These are phyloP conservation scores for Acestrorhynchus altus DNA, from an alignment of 2,797 vertebrate species.

Conservation along the genomic window DNA sequence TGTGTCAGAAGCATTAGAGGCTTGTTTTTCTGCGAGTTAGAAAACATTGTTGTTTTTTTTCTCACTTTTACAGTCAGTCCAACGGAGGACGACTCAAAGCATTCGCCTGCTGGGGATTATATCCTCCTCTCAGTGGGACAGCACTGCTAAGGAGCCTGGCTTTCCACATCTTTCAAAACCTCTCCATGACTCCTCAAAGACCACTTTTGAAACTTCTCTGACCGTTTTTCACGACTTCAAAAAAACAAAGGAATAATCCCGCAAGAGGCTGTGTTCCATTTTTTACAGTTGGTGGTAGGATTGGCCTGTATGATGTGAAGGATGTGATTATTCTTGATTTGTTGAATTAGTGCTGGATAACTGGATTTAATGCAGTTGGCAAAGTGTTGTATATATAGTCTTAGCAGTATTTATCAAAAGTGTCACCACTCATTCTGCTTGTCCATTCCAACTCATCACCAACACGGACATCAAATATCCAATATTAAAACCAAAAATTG, in stretches of 20 bases:
- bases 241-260: neutral
- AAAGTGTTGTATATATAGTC: too few species aligned
- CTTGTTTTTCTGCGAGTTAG: neutral
- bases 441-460: too few species aligned
- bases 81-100: conserved; percentile 5
- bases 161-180: neutral
- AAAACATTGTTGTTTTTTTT: neutral
- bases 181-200: neutral
- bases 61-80: neutral
- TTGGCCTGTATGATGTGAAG: too few species aligned
- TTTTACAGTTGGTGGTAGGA: too few species aligned
- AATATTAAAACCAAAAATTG: too few species aligned
- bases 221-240: neutral
- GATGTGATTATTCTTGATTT: too few species aligned
- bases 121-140: conserved; percentile 9
- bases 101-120: neutral
- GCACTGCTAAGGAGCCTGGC: neutral
- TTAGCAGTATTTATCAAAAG: too few species aligned
- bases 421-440: too few species aligned
- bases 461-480: too few species aligned
- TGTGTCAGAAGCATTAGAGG: neutral
- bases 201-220: neutral
- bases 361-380: too few species aligned
- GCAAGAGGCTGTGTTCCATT: neutral
- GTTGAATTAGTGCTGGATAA: too few species aligned